These are phyloP conservation scores for Rhynchotus rufescens DNA, from an alignment of 2,797 vertebrate genomes.

Conservation along the genomic window DNA sequence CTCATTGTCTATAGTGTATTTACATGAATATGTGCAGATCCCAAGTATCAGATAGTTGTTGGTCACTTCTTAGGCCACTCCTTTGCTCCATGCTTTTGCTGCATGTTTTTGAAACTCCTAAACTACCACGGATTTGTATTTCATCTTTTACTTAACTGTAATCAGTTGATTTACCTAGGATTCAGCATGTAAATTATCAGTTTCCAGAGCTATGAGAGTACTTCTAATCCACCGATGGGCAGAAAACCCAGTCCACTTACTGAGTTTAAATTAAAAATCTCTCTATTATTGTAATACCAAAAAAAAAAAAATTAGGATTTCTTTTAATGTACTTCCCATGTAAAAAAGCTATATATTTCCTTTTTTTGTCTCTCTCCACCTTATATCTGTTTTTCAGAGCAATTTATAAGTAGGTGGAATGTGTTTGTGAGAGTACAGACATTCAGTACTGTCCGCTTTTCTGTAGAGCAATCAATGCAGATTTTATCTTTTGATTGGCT, in stretches of 20 bases:
- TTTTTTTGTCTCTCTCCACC: not conserved
- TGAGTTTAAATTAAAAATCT: not conserved
- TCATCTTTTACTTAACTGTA: not conserved
- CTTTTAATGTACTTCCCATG: not conserved
- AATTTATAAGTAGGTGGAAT: not conserved
- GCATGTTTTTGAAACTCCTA: not conserved
- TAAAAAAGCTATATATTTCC: not conserved
- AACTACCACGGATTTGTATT: not conserved
- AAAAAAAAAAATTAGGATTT: not conserved
- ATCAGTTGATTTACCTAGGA: not conserved
- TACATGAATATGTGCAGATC: too few relatives aligned
- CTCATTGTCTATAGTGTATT: not conserved
- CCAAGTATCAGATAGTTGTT: too few relatives aligned
- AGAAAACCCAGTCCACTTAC: not conserved
- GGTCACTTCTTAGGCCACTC: not conserved
- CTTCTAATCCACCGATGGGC: not conserved
- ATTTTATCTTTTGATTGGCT: slow-evolving; percentile 65
- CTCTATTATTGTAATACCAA: not conserved
- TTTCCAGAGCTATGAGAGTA: not conserved
- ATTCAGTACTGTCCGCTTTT: slow-evolving; percentile 9
- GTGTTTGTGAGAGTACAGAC: not conserved
- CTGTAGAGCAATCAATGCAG: slow-evolving; percentile 18
- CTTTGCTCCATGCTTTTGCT: not conserved
- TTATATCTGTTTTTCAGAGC: not conserved
- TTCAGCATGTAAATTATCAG: not conserved